A percentile compares a stretch with the other conserved stretches of the same genome.
Conservation (phyloP, 2,888 invertebrate genomes). For the Sturmia bella region DNA sequence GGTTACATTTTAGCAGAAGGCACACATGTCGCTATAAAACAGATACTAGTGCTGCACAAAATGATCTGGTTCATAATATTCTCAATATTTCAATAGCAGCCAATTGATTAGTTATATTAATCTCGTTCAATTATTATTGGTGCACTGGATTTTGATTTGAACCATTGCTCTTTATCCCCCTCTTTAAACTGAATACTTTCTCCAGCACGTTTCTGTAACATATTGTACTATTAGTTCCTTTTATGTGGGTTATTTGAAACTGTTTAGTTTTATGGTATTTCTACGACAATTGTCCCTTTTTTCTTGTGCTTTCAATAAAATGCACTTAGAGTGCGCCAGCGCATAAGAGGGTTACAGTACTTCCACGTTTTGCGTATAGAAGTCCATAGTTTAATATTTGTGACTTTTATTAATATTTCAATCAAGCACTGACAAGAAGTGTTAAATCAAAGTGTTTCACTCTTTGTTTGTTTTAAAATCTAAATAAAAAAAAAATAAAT, state of each 20-base stretch:
- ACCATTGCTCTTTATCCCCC: no score
- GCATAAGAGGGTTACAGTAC: slow-evolving; percentile 41
- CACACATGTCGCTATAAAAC: no score
- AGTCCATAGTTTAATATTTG: neutral
- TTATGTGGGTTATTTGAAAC: slow-evolving; percentile 59
- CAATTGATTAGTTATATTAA: no score
- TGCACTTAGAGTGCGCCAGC: slow-evolving; percentile 56
- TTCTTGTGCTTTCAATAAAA: slow-evolving; percentile 8
- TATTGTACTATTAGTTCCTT: neutral
- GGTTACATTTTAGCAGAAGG: no score
- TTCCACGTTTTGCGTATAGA: neutral
- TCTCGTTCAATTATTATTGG: no score
- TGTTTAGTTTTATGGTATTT: slow-evolving; percentile 13
- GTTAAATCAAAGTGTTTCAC: slow-evolving; percentile 78
- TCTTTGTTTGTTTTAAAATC: slow-evolving; percentile 26
- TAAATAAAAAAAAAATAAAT: slow-evolving; percentile 47
- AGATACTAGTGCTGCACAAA: no score
- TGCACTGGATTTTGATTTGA: neutral
- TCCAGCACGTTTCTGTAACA: slow-evolving; percentile 17
- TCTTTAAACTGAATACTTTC: neutral
- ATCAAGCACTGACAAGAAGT: slow-evolving; percentile 81
- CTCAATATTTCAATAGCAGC: no score
- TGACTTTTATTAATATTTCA: slow-evolving; percentile 71
- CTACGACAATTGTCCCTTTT: slow-evolving; percentile 27
- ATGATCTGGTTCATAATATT: no score